Evolutionary conservation across 1,140 invertebrate species (phyloP).

Genomic region (Tetragnatha versicolor): DNA sequence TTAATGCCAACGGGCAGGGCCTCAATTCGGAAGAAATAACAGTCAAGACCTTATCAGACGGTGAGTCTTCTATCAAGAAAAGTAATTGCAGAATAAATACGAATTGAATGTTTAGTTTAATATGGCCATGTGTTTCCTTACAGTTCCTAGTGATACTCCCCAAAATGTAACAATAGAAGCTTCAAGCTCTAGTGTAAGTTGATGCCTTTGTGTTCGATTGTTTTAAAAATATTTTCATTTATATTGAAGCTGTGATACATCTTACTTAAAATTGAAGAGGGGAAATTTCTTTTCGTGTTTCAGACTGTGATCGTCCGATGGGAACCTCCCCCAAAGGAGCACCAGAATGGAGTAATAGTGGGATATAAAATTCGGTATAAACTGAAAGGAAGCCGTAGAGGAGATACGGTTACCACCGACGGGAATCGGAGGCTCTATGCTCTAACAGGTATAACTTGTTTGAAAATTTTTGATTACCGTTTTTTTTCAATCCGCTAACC

Average conservation of each 20-base stretch:
- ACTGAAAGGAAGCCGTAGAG: constrained; percentile 62
- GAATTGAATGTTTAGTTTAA: not conserved
- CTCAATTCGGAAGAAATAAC: constrained; percentile 78
- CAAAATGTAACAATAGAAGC: constrained; percentile 87
- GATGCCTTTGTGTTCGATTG: not conserved
- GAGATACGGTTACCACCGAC: constrained; percentile 79
- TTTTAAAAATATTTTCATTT: not conserved
- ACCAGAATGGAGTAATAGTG: constrained; percentile 89
- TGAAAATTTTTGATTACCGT: not conserved
- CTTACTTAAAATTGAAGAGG: not conserved
- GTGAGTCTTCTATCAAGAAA: constrained; percentile 39
- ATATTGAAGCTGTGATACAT: not conserved
- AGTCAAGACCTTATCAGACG: constrained; percentile 79
- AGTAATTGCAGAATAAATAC: not conserved
- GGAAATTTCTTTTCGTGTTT: not conserved
- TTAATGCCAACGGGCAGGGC: constrained; percentile 82
- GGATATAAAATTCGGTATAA: constrained; percentile 95
- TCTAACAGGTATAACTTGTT: constrained; percentile 67
- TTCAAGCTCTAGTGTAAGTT: constrained; percentile 70
- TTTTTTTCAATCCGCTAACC: too few species aligned
- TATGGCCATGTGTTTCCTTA: not conserved
- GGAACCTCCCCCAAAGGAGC: constrained; percentile 84
- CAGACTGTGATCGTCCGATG: constrained; percentile 73
- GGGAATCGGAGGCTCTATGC: constrained; percentile 81
- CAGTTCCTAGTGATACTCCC: constrained; percentile 79